Evolutionary conservation across 2,797 vertebrate species (phyloP), one percentile per base, ranked within the genome.

Genomic region (Enteromius mattozi): DNA sequence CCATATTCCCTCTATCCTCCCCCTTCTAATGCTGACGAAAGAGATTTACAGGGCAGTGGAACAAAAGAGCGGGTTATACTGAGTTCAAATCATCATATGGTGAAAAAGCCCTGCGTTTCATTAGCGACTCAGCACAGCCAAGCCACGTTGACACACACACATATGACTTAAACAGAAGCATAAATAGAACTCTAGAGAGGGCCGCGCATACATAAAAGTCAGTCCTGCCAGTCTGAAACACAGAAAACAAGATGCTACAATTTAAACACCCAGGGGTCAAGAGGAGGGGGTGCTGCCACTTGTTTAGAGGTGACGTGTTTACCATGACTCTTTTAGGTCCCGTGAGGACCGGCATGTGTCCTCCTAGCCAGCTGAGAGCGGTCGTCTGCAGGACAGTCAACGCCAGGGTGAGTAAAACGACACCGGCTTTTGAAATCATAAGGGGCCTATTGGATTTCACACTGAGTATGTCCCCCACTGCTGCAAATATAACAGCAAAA

Each of bases 1-100:
- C 54, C 71, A 75, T 78, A 47, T 65, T 77, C 56, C 12, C 45
- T 51, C 24, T 45, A 30, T 66, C 42, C 79, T n/a, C 56, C 66
- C 81, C 72, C 17, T 71, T 81, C 71, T 74, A 82, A 83, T 47
- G 78, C 86, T 85, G 87, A 87, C 74, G 56, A 56, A 56, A 40
- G 49, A 83, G 85, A 84, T 80, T 85, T 88, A 88, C 71, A 79
- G 61, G 42, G 21, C 54, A 66, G 82, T 72, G 69, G 17, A 89
- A 90, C 85, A 86, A 84, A 78, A 85, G 83, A 83, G 75, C 9
- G 72, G 79, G 87, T 87, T 87, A 87, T 24, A 59, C 79, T 49
- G 77, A 88, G 78, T 87, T 90, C 83, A 87, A 69, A 84, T 85
- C 78, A 83, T 87, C 75, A 85, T 45, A 78, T 83, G 85, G 83